phyloP scores from a whole-genome alignment of 1,140 invertebrate species.

The Venturia canescens region DNA sequence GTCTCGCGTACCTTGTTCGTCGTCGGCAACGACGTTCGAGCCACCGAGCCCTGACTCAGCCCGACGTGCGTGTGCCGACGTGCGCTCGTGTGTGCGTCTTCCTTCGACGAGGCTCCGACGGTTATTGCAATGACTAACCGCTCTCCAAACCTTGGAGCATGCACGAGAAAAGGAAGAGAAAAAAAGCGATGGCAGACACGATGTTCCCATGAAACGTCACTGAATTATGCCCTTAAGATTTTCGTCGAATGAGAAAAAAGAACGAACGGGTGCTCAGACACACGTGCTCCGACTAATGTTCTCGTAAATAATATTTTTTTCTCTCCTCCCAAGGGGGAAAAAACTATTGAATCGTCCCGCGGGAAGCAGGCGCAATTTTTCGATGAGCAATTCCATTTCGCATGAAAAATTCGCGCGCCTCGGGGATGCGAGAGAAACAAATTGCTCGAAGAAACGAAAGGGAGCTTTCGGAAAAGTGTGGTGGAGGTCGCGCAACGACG shows the following conservation, averaged over 20 bases:
- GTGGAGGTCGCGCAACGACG: too few species aligned
- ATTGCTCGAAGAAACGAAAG: too few species aligned
- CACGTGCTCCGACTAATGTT: neutral
- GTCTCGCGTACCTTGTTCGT: neutral
- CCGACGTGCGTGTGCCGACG: neutral
- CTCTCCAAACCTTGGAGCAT: conserved; percentile 19
- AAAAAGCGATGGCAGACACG: conserved; percentile 5
- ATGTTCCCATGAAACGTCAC: conserved; percentile 16
- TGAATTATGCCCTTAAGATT: neutral
- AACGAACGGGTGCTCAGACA: neutral
- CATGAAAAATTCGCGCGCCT: too few species aligned
- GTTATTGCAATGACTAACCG: conserved; percentile 22
- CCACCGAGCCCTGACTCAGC: conserved; percentile 1
- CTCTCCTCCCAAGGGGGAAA: neutral
- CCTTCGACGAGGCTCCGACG: neutral
- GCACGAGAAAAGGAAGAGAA: neutral
- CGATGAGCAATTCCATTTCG: too few species aligned
- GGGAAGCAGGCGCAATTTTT: neutral
- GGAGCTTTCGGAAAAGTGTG: too few species aligned
- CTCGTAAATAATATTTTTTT: neutral
- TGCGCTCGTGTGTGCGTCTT: neutral
- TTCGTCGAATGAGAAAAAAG: neutral
- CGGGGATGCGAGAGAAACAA: too few species aligned
- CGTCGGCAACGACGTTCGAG: conserved; percentile 2
- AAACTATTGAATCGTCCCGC: neutral